Evolutionary conservation across 1,140 invertebrate genomes (phyloP).

Genomic region (Drosophila persimilis): DNA sequence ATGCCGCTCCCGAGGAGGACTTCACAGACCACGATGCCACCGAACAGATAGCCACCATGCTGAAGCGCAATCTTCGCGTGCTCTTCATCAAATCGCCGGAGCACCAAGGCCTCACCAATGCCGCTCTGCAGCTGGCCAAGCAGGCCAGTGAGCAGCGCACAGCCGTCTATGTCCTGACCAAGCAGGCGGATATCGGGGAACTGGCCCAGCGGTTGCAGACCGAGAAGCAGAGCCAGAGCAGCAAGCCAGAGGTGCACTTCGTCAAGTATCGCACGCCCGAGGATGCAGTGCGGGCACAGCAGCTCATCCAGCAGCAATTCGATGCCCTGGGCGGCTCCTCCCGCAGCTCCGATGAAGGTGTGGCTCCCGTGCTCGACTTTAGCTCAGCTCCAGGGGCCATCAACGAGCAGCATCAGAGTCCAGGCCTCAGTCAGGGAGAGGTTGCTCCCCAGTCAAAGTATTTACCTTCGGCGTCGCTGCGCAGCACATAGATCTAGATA

Average conservation of each 20-base stretch:
- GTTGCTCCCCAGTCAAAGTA: conserved; percentile 46
- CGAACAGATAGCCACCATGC: conserved; percentile 54
- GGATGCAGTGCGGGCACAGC: conserved; percentile 68
- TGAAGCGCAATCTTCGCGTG: conserved; percentile 69
- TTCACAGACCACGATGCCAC: conserved; percentile 58
- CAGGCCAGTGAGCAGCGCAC: conserved; percentile 67
- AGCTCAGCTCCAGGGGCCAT: conserved; percentile 43
- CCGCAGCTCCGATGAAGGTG: conserved; percentile 66
- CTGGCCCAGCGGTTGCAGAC: conserved; percentile 56
- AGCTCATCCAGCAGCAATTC: conserved; percentile 71
- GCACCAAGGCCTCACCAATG: conserved; percentile 66
- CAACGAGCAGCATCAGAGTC: conserved; percentile 2
- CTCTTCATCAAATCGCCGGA: conserved; percentile 73
- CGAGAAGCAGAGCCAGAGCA: conserved; percentile 38
- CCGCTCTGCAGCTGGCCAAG: conserved; percentile 68
- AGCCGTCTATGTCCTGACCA: conserved; percentile 71
- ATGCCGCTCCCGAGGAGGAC: conserved; percentile 66
- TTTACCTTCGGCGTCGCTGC: conserved; percentile 53
- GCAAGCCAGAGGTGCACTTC: conserved; percentile 74
- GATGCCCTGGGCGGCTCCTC: conserved; percentile 66
- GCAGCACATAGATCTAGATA: conserved; percentile 36
- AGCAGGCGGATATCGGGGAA: conserved; percentile 63
- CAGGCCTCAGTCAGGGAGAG: conserved; percentile 13
- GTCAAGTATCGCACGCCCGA: conserved; percentile 74
- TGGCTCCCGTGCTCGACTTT: conserved; percentile 68